Evolutionary conservation across 1,140 invertebrate genomes (phyloP), one percentile per base, ranked within the genome.

Genomic region (Heliconius congener): DNA sequence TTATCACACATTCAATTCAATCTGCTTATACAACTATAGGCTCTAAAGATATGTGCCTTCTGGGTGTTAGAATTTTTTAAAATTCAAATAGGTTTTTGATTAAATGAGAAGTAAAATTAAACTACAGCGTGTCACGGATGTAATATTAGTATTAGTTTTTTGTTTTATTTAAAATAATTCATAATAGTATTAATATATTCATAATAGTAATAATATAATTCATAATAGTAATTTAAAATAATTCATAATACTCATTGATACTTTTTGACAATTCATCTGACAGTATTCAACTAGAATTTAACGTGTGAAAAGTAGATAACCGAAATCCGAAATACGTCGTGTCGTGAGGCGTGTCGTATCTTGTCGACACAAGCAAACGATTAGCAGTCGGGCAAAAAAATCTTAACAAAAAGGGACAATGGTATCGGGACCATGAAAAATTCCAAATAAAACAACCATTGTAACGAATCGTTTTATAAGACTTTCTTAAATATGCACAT

Each of bases 361-460:
- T 84, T 91, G 91, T 93, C 90, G 89, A 86, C 83, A 89, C 91
- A 91, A 86, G 88, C 86, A 46, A 80, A 82, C 87, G 89, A 90
- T 88, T 90, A 92, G 79, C 79, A 76, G 74, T 73, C 39, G 42
- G 50, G 86, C 87, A 89, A 88, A 90, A 46, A 86, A 87, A 86
- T 78, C 76, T 13, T 66, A 82, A 84, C 83, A 87, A 85, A 87
- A 86, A 85, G 84, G 81, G 83, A 79, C 89, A 89, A 91, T 88
- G 85, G 82, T 74, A 66, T 73, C 78, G 86, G 88, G 86, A 85
- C 88, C 89, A 85, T 90, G 90, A 90, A 91, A 88, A 88, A 90
- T 90, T 86, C 85, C 85, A 89, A 90, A 89, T 86, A 92, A 90
- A 90, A 89, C 85, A 86, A 85, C 73, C 81, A 83, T 86, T 84